Percentiles rank a stretch among this genome's conserved stretches.
Conservation (phyloP, 2,113 vertebrate species). For the Taurulus bubalis region DNA sequence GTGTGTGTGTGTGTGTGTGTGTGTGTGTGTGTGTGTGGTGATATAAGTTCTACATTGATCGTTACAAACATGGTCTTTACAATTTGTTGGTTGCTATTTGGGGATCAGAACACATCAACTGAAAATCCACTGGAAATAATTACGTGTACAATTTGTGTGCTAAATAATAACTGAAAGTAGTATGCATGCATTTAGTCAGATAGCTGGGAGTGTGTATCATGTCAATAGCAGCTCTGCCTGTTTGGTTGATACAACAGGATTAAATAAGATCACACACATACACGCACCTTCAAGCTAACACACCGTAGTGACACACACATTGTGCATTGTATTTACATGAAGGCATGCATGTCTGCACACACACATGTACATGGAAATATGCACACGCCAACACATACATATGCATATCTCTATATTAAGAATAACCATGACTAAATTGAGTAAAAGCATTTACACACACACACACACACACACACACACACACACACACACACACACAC, state of each 20-base stretch:
- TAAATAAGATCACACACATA: not conserved
- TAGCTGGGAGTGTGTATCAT: constrained; percentile 1
- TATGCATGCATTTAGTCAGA: not conserved
- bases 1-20: not conserved
- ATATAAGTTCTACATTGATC: not conserved
- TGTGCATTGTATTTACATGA: not conserved
- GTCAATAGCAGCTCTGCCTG: not conserved
- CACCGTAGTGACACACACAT: not conserved
- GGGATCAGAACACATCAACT: not conserved
- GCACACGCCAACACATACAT: not conserved
- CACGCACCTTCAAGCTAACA: not conserved
- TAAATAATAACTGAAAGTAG: not conserved
- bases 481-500: not conserved
- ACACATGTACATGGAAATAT: not conserved
- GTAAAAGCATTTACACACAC: not conserved
- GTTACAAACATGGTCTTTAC: constrained; percentile 8
- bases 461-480: constrained; percentile 6
- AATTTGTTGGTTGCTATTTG: not conserved
- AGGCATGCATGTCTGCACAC: not conserved
- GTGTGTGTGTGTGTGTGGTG: not conserved
- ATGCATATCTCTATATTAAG: not conserved
- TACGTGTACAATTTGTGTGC: not conserved
- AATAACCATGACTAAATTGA: constrained; percentile 16
- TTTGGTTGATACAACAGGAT: constrained; percentile 6
- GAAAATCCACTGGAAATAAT: not conserved